Evolutionary conservation across 2,113 vertebrate genomes (phyloP).

Genomic region (Galbula dea): DNA sequence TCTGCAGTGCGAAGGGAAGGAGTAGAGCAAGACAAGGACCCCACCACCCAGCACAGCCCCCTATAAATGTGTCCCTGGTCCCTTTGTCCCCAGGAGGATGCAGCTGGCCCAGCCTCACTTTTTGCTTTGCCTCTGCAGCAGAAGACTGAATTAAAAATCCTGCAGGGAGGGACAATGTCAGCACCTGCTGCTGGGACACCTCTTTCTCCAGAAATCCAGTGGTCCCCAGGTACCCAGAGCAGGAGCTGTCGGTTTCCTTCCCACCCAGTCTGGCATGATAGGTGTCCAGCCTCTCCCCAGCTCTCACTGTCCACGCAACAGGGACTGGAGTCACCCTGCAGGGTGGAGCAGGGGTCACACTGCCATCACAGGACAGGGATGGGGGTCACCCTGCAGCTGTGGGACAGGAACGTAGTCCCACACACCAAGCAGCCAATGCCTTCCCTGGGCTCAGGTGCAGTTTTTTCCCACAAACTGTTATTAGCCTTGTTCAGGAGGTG

Average conservation of each 20-base stretch:
- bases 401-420: background rate
- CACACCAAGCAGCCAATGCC: background rate
- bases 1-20: background rate
- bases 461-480: background rate
- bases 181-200: accelerated
- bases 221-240: background rate
- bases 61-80: background rate
- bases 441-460: background rate
- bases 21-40: accelerated
- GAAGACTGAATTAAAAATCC: background rate
- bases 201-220: background rate
- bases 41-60: accelerated
- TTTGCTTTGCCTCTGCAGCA: background rate
- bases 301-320: accelerated
- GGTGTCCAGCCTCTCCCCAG: background rate
- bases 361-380: background rate
- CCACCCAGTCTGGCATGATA: accelerated
- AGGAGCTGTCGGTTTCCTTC: background rate
- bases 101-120: accelerated
- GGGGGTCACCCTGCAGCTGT: too few species aligned
- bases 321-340: background rate
- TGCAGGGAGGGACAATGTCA: accelerated
- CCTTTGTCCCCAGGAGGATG: background rate
- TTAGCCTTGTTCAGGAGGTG: conserved; percentile 27
- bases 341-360: background rate